Evolutionary conservation across 1,140 invertebrate genomes (phyloP), one percentile per base, ranked within the genome.

Genomic region (Papilio polytes): DNA sequence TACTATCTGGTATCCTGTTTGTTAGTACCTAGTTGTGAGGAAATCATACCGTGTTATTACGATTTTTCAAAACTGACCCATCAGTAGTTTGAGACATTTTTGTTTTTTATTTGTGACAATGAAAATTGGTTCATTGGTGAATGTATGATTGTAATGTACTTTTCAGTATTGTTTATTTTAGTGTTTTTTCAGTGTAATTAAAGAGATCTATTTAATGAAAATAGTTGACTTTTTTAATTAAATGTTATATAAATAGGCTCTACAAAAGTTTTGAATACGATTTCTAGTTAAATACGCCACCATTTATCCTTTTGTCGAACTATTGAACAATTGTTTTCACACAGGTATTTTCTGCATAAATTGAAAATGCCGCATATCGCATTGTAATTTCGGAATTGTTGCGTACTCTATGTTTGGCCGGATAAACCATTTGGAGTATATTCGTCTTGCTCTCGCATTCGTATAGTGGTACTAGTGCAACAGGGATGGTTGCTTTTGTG

Each of bases 401-500:
- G 86, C 89, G 81, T 88, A 85, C 85, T 84, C 84, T 90, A 82
- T 87, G 72, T 81, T 78, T 83, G 78, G 72, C 56, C 70, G 56
- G 41, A 56, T 51, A 78, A 80, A 72, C n/a, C 78, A 73, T 56
- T 82, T 41, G 80, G 85, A 80, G 73, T 59, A 77, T 74, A 44
- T 81, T 79, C 76, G 80, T 87, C 87, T 80, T 82, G 51, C 84
- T 87, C 82, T 51, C 70, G 59, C 86, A 56, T 51, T 46, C 10
- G 18, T 74, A 44, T 31, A 36, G 72, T 9, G 10, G 53, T 36
- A 77, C 53, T 44, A 31, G 87, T 73, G 84, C 46, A 89, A 91
- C 59, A 88, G 83, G 87, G 89, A 93, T 82, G 85, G 86, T 81
- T 88, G 87, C 91, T 88, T 91, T 88, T 90, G 90, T 90, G 88